Evolutionary conservation across 2,113 vertebrate genomes (phyloP), one percentile per base, ranked within the genome.

Genomic region (Ciconia boyciana): DNA sequence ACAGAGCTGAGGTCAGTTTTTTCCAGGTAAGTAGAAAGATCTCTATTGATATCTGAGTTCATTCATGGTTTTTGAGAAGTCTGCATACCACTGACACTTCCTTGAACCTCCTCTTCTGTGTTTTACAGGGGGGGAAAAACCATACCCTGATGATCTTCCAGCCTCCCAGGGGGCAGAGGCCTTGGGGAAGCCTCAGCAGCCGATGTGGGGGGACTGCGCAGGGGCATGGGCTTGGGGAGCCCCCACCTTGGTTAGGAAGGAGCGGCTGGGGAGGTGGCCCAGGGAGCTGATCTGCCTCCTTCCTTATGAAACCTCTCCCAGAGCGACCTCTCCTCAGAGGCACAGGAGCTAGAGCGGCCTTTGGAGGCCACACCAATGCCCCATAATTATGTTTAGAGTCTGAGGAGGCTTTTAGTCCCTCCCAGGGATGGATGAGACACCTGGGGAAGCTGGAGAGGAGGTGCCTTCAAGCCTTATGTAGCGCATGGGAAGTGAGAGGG

Each of bases 281-380:
- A 48, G 70, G 93, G 55, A 39, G 65, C n/a, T 54, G 44, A 18
- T 55, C 65, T 78, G 44, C 36, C 11, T 75, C 36, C 41, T 89
- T 41, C 31, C n/a, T 28, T n/a, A 4, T 9, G 32, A 43, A 83
- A 70, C 32, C 28, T 76, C 36, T 90, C 34, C 58, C 32, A 44
- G 55, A 70, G 32, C 0, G 0, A 41, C 13, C 34, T 32, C n/a
- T 62, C 31, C 13, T 21, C 43, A 22, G 57, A 57, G 81, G 41
- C 51, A 31, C 0, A 1, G 69, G 49, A 36, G 24, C 46, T 39
- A 57, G 34, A 43, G 19, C 0, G 0, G 48, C 72, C 43, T 46
- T 87, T 43, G 85, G 76, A 71, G 41, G 71, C 36, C 43, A 71
- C 4, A 11, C 29, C 34, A 4, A 8, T 11, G 62, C 41, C 55